Base-by-base conservation (phyloP, 92 coral and sea anemone species). In the Nematostella vectensis region DNA sequence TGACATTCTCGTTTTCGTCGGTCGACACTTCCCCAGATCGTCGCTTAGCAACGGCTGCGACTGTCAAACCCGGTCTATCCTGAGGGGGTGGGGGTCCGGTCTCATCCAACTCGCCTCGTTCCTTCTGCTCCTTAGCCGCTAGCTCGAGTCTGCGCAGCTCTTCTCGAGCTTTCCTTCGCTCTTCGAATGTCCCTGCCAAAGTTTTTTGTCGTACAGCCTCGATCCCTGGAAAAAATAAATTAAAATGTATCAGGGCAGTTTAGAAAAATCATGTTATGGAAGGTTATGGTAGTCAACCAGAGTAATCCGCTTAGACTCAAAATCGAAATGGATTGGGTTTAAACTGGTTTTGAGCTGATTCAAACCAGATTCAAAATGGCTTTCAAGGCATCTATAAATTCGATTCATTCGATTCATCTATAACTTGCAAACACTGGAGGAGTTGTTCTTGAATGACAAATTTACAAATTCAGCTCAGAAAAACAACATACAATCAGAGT, bases 11-110 rank as follows among this genome's bases (percentile, higher is more conserved):
- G 19, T 67, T 71, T 50, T 72, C 74, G 6, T 76, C 76, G 0
- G 82, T 62, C 20, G 82, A 76, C 18, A 68, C 53, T 11, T 76
- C 71, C 24, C 62, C 71, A 27, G 82, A 76, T 22, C 70, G 61
- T 25, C 26, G 37, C 23, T 76, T 66, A 23, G 29, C 45, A 3
- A 44, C 45, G 49, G 43, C 51, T 22, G 33, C 24, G 11, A 33
- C 45, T n/a, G 11, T 58, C 28, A 31, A 11, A 13, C 27, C 63
- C 11, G 50, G 13, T 58, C 23, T 12, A 27, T 54, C 45, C 36
- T 37, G 72, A 2, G 39, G 55, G 24, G 71, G 1, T n/a, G 27
- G 29, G 21, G 25, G 15, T 37, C 44, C 50, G 18, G 65, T 31
- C n/a, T 45, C 48, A 26, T 48, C 39, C 23, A 25, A 30, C 0